phyloP scores from a whole-genome alignment of 1,140 invertebrate species.

The Eriocheir sinensis region DNA sequence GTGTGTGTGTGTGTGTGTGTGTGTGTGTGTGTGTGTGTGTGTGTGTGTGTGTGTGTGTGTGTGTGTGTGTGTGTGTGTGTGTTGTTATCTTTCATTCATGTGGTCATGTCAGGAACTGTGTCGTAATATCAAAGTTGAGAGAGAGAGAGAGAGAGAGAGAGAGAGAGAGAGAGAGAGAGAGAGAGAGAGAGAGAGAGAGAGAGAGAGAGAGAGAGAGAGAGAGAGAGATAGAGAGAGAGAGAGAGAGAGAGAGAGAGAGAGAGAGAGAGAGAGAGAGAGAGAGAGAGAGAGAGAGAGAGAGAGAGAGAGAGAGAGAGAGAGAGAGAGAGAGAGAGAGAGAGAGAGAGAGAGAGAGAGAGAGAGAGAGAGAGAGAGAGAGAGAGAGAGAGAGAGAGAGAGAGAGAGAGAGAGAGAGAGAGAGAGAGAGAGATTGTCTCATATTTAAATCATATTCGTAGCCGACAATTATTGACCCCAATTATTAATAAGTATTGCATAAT shows the following conservation, averaged over 20 bases:
- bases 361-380: not conserved
- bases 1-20: no score
- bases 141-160: not conserved
- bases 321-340: no score
- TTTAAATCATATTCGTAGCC: no score
- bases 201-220: conserved; percentile 22
- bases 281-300: no score
- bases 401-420: not conserved
- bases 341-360: no score
- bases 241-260: conserved; percentile 6
- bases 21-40: no score
- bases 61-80: no score
- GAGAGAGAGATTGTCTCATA: not conserved
- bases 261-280: not conserved
- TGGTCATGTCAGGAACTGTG: not conserved
- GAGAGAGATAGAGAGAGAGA: not conserved
- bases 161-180: conserved; percentile 22
- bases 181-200: conserved; percentile 22
- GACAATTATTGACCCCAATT: no score
- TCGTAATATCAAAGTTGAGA: no score
- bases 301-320: no score
- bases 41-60: no score
- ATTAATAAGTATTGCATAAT: not conserved
- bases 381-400: not conserved
- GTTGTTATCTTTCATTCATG: not conserved